A percentile compares a stretch with the other conserved stretches of the same genome.
phyloP scores from a whole-genome alignment of 2,797 vertebrate species.

The Rallus crepitans region DNA sequence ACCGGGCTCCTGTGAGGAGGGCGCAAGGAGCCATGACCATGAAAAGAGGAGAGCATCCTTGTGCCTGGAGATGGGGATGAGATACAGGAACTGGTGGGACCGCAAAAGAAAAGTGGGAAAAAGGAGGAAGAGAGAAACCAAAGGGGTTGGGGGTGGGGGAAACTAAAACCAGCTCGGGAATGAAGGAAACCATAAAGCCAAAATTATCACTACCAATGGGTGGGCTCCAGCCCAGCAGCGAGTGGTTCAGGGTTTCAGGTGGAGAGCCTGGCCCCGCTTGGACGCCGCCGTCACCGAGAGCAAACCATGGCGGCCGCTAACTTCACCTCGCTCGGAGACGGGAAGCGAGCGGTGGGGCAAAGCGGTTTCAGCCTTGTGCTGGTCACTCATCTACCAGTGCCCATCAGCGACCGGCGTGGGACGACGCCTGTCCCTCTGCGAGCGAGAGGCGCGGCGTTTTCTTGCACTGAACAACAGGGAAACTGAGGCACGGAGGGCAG shows the following conservation, averaged over 20 bases:
- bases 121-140: neutral
- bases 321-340: neutral
- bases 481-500: neutral
- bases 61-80: neutral
- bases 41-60: neutral
- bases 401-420: fast-evolving
- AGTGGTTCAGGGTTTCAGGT: neutral
- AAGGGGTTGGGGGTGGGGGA: neutral
- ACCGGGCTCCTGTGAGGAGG: neutral
- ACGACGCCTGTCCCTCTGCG: fast-evolving
- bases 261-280: too few species aligned
- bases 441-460: fast-evolving
- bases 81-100: neutral
- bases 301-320: fast-evolving
- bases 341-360: neutral
- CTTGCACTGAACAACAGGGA: neutral
- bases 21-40: fast-evolving
- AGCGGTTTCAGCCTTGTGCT: neutral
- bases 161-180: neutral
- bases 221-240: fast-evolving
- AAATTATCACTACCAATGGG: neutral
- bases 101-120: fast-evolving
- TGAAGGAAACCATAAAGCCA: neutral
- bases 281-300: neutral
- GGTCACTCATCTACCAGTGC: neutral